Evolutionary conservation across 2,113 vertebrate genomes (phyloP), one percentile per base, ranked within the genome.

Genomic region (Orycteropus afer): DNA sequence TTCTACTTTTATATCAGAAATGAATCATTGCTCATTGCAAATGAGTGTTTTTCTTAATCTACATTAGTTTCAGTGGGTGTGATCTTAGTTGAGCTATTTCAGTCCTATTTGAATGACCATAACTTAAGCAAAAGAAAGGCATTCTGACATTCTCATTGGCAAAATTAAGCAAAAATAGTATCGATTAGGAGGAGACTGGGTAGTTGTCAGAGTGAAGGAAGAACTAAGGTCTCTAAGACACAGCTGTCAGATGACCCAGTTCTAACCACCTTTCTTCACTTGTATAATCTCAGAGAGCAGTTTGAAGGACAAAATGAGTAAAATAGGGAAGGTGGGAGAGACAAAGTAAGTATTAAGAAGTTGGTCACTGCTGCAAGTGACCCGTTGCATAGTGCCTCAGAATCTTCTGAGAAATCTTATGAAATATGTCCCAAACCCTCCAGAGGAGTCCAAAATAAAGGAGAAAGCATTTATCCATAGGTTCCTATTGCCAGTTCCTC

Each of bases 91-190:
- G 37, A 94, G 18, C 49, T 83, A 20, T 83, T 65, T 47, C 77
- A 73, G 76, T 17, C 12, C 11, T 13, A 7, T 83, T 92, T 57
- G 57, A 71, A 67, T 67, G 12, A 29, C 37, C 6, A 11, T 45
- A 45, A 79, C 34, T 65, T 89, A 34, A 51, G 6, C 77, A 85
- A 47, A 78, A 29, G 65, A 51, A 51, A 57, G 5, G 18, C 55
- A 23, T 57, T 57, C 61, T 2, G 79, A 42, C 17, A 40, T 18
- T 79, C n/a, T 59, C 10, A 37, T 25, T 5, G 76, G 67, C 55
- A 90, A 82, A 81, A 77, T 86, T 73, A 84, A 69, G 47, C 47
- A 32, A 86, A 86, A 59, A 76, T 90, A 15, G 14, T 73, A 65
- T 0, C 22, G 18, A 57, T 59, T 59, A 2, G 14, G 34, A 32